Percentiles rank a stretch among this genome's conserved stretches.
Conservation (phyloP, 2,113 vertebrate species). For the Hucho hucho region DNA sequence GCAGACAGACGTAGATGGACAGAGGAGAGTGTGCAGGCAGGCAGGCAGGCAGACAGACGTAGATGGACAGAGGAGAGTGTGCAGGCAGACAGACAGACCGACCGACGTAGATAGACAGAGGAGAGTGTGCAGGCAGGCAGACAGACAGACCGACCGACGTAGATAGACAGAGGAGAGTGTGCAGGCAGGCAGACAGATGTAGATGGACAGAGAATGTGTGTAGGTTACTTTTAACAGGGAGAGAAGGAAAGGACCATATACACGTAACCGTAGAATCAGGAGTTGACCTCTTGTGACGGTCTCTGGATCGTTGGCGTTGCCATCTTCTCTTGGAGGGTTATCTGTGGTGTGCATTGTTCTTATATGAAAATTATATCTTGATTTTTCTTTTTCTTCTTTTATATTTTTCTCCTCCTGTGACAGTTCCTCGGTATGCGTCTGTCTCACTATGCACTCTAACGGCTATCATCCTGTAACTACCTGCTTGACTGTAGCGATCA, state of each 20-base stretch:
- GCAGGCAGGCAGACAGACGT: neutral
- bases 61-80: neutral
- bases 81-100: slow-evolving; percentile 1
- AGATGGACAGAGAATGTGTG: slow-evolving; percentile 47
- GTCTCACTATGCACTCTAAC: slow-evolving; percentile 95
- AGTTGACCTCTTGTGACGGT: slow-evolving; percentile 69
- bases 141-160: slow-evolving; percentile 14
- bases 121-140: neutral
- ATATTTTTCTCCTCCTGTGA: slow-evolving; percentile 79
- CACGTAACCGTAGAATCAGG: slow-evolving; percentile 39
- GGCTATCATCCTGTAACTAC: slow-evolving; percentile 82
- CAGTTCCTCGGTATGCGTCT: slow-evolving; percentile 79
- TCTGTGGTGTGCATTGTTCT: slow-evolving; percentile 85
- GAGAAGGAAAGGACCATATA: slow-evolving; percentile 49
- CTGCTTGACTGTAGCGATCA: slow-evolving; percentile 79
- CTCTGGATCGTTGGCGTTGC: slow-evolving; percentile 87
- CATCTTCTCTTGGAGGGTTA: slow-evolving; percentile 84
- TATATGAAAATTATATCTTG: slow-evolving; percentile 73
- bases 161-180: slow-evolving; percentile 62
- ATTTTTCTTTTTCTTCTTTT: slow-evolving; percentile 72
- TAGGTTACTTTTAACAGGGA: slow-evolving; percentile 57
- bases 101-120: neutral
- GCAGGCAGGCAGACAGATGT: slow-evolving; percentile 46
- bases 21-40: neutral
- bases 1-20: neutral